Evolutionary conservation across 2,113 vertebrate species (phyloP), one percentile per base, ranked within the genome.

Genomic region (Corythornis vintsioides): DNA sequence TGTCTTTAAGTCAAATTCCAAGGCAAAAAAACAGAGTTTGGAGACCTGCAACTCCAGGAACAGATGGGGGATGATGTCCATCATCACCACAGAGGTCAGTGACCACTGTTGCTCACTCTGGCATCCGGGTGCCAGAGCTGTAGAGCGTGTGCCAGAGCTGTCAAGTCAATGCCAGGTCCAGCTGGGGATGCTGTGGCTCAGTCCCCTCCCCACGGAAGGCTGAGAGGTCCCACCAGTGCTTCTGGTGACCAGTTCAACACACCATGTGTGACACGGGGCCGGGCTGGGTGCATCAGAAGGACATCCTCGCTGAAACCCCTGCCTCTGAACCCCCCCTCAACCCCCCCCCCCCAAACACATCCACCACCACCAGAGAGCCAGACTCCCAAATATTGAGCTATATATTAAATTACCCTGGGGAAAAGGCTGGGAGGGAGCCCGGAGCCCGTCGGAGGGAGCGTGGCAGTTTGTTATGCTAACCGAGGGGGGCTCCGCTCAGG

Each of bases 381-480:
- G 60, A 26, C 60, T 15, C 35, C 61, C 61, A 64, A 42, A 64
- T 64, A 64, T 42, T 64, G 61, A 42, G 61, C 61, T 43, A 28
- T 13, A 64, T 26, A 29, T 63, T 25, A 40, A 92, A 81, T 71
- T 9, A 26, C 11, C 33, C 13, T 4, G 4, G n/a, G 55, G 3
- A 38, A 40, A 50, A 43, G 79, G 74, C 47, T 14, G n/a, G 88
- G 86, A 28, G 26, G 43, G 66, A 69, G 52, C 47, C 2, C 26
- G 55, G 55, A 64, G 78, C 69, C 22, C 16, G 55, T 42, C 8
- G 50, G 47, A 55, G 74, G 80, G 79, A 89, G 50, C 75, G 92
- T 87, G 91, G 90, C 93, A 88, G 91, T 91, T 94, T 94, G 95
- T 94, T 90, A 85, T 94, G 91, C 96, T 85, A 93, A 94, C 95